phyloP scores from a whole-genome alignment of 2,797 vertebrate species.

The Acrossocheilus wenchowensis region DNA sequence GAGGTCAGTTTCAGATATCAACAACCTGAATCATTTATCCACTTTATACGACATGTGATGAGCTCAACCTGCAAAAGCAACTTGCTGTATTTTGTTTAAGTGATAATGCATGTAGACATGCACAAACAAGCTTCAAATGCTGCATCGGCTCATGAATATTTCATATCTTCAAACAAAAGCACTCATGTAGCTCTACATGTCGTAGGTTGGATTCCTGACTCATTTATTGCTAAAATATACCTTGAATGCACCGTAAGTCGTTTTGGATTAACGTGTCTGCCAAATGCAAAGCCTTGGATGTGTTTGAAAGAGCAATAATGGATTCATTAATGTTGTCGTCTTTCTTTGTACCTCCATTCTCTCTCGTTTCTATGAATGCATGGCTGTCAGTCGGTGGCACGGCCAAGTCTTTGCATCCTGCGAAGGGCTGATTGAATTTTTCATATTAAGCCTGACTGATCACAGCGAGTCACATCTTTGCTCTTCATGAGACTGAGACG shows the following conservation, averaged over 20 bases:
- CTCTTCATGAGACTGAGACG: slow-evolving; percentile 45
- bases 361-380: not conserved
- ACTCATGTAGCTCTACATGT: not conserved
- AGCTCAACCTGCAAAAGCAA: slow-evolving; percentile 62
- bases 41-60: slow-evolving; percentile 67
- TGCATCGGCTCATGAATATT: slow-evolving; percentile 4
- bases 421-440: slow-evolving; percentile 66
- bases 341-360: slow-evolving; percentile 36
- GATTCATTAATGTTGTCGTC: slow-evolving; percentile 23
- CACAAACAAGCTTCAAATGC: slow-evolving; percentile 15
- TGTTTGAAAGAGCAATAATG: slow-evolving; percentile 29
- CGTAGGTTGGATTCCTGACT: not conserved
- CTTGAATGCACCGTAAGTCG: not conserved
- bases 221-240: slow-evolving; percentile 9
- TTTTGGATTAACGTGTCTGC: slow-evolving; percentile 22
- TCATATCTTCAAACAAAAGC: slow-evolving; percentile 2
- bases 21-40: slow-evolving; percentile 74
- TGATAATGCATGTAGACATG: slow-evolving; percentile 24
- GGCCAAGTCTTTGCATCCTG: slow-evolving; percentile 45
- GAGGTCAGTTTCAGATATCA: slow-evolving; percentile 72
- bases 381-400: slow-evolving; percentile 32
- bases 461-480: slow-evolving; percentile 56
- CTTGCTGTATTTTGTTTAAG: slow-evolving; percentile 52
- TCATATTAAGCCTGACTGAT: slow-evolving; percentile 68
- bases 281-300: slow-evolving; percentile 7